These are phyloP conservation scores for Amblyopsis hoosieri DNA, from an alignment of 2,797 vertebrate species.

Conservation along the genomic window DNA sequence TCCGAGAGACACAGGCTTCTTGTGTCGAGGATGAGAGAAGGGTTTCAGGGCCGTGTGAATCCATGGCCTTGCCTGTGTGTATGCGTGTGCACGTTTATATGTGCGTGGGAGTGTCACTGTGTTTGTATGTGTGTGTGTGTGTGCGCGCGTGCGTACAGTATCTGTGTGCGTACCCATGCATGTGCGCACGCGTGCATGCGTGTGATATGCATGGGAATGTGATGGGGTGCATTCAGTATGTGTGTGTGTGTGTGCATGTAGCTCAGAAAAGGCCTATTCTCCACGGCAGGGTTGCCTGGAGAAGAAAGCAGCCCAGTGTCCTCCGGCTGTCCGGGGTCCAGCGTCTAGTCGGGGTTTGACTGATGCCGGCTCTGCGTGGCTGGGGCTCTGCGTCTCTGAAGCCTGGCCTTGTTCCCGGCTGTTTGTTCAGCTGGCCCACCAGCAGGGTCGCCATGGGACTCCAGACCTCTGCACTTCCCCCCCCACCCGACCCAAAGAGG, in stretches of 20 bases:
- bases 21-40: slow-evolving; percentile 44
- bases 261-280: slow-evolving; percentile 50
- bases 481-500: slow-evolving; percentile 18
- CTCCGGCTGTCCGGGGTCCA: slow-evolving; percentile 39
- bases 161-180: not conserved
- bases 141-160: not conserved
- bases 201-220: not conserved
- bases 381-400: slow-evolving; percentile 61
- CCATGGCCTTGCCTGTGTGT: slow-evolving; percentile 15
- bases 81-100: slow-evolving; percentile 12
- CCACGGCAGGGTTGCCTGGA: not conserved
- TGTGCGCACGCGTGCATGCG: slow-evolving; percentile 30
- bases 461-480: slow-evolving; percentile 62
- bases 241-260: not conserved
- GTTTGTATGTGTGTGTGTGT: slow-evolving; percentile 22
- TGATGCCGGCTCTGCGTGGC: slow-evolving; percentile 41
- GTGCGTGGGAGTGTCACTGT: slow-evolving; percentile 4
- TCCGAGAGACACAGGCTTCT: slow-evolving; percentile 58
- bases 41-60: slow-evolving; percentile 24
- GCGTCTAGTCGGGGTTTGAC: slow-evolving; percentile 35
- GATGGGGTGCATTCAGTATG: slow-evolving; percentile 19
- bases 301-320: slow-evolving; percentile 66
- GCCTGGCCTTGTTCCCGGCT: slow-evolving; percentile 74
- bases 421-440: slow-evolving; percentile 83
- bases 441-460: slow-evolving; percentile 67